Evolutionary conservation across 2,113 vertebrate species (phyloP), one percentile per base, ranked within the genome.

Genomic region (Dicerorhinus sumatrensis): DNA sequence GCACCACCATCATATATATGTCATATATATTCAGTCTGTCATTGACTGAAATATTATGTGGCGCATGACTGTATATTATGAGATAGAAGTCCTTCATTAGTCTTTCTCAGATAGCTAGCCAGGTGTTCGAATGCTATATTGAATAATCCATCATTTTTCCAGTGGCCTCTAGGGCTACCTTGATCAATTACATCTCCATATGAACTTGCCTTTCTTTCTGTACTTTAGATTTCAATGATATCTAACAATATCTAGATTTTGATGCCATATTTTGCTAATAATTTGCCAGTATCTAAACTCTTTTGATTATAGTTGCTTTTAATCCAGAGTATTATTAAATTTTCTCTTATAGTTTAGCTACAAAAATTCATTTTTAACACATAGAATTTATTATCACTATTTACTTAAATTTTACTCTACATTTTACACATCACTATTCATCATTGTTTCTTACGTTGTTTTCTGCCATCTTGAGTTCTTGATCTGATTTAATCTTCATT

Each of bases 131-230:
- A 3, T 10, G 27, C 17, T 58, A 3, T 54, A 39, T 62, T 92
- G 84, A 90, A 90, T 91, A 92, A 90, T 54, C 36, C 33, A 51
- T 88, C 80, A 82, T 72, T 87, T 73, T 73, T 36, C 16, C 20
- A 25, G 11, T 69, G 88, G 29, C 58, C 42, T 95, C 8, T 33
- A 25, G 63, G 13, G 12, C 6, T n/a, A 10, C 11, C 31, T 80
- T 54, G 51, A 58, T 60, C 27, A 83, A 11, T 10, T 20, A 76
- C 3, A 13, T 69, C 56, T 97, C 29, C n/a, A 46, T 56, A 36
- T 23, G n/a, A 62, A 69, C 23, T n/a, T 46, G 20, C 4, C 25
- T 91, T 89, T 75, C 31, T 62, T 77, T 95, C 80, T 91, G 13
- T 39, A 72, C 65, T 75, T 27, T 11, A 33, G 48, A 95, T 76